Base-by-base conservation (phyloP, 2,113 vertebrate genomes). In the Serinus canaria region DNA sequence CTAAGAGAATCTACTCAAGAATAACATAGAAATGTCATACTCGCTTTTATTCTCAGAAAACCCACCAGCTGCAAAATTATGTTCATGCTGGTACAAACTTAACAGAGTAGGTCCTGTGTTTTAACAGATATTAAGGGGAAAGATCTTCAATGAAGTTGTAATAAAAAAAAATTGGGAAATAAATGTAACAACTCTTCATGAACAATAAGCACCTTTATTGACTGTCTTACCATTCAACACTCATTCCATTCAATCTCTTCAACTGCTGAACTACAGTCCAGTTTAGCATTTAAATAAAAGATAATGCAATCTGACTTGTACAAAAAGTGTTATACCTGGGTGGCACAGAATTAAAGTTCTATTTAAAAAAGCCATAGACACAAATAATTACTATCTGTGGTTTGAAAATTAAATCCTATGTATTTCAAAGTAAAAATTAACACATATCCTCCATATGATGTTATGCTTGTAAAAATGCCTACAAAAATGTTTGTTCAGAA, bases 131-230 rank as follows among this genome's bases (percentile, higher is more conserved):
- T 25, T 46, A 31, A 11, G 13, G 58, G 33, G 44, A 21, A 66
- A 62, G 41, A 59, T 5, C 6, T 25, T n/a, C 22, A 78, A 37
- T 50, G 10, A 92, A 92, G 11, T 39, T 78, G 60, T 56, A 83
- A 64, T 28, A 1, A 91, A 73, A 25, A 25, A 59, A 31, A 2
- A 10, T 3, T 1, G 8, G 14, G n/a, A 87, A 96, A 95, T 53
- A 96, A 96, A 68, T 43, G 35, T 64, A 83, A 81, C 60, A 81
- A 43, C 23, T 67, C 56, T 72, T 66, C 15, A 49, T 66, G 63
- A 75, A 84, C 52, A 91, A 67, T 53, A 89, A 94, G 55, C 90
- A 92, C 67, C 73, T 96, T 97, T 97, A 97, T 96, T 97, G 77
- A 87, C 69, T 27, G 1, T 69, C 24, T 77, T 62, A 44, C 10